These are phyloP conservation scores for Drosophila kanekoi DNA, from an alignment of 2,888 invertebrate species.

Conservation along the genomic window DNA sequence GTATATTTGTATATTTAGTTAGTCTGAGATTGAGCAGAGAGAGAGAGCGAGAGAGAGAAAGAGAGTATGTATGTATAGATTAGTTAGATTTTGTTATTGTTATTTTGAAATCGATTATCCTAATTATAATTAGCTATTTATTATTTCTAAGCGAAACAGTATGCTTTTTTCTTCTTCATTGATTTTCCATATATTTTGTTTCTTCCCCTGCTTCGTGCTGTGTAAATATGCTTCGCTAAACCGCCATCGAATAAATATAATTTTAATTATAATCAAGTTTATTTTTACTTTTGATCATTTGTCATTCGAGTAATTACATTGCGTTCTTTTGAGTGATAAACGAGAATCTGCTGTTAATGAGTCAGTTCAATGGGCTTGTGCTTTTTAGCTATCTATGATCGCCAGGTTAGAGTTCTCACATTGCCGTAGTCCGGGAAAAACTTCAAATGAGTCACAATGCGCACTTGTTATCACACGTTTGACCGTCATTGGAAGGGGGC, in stretches of 20 bases:
- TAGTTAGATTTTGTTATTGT: constrained; percentile 55
- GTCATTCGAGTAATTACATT: constrained; percentile 3
- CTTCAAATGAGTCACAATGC: constrained; percentile 30
- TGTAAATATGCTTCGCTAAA: constrained; percentile 60
- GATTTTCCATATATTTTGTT: constrained; percentile 13
- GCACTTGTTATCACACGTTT: constrained; percentile 33
- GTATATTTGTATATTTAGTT: constrained; percentile 33
- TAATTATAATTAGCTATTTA: constrained; percentile 37
- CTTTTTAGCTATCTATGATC: constrained; percentile 12
- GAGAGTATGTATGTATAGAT: constrained; percentile 10
- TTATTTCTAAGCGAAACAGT: constrained; percentile 25
- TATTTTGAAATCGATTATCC: constrained; percentile 31
- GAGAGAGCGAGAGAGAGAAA: too few relatives aligned
- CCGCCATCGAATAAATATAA: constrained; percentile 74
- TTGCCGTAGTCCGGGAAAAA: constrained; percentile 5
- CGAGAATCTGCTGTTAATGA: constrained; percentile 22
- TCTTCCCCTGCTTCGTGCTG: constrained; percentile 21
- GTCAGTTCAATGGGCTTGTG: constrained; percentile 22
- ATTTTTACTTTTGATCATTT: constrained; percentile 15
- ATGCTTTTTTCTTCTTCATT: constrained; percentile 20
- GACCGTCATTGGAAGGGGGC: constrained; percentile 1
- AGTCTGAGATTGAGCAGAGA: constrained; percentile 32
- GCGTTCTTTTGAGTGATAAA: neutral
- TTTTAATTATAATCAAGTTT: constrained; percentile 33
- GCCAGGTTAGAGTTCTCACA: constrained; percentile 3